Evolutionary conservation across 2,888 invertebrate genomes (phyloP).

Genomic region (Drosophila kambysellisi): DNA sequence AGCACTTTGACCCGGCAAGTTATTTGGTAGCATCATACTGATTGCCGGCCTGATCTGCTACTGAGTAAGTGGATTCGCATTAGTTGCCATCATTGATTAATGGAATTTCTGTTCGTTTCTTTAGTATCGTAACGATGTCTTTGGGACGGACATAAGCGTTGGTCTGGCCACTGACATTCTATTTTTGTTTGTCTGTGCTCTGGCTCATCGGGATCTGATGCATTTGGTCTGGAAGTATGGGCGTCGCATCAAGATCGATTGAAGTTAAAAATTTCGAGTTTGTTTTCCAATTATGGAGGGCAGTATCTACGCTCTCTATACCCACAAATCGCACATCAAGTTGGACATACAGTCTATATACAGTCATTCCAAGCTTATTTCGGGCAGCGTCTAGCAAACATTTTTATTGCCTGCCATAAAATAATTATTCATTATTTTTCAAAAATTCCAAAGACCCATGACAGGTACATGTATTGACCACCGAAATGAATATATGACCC

Average conservation of each 20-base stretch:
- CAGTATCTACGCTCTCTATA: no score
- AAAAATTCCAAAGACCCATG: no score
- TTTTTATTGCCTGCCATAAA: no score
- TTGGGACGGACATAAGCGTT: conserved; percentile 88
- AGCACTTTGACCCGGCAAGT: conserved; percentile 89
- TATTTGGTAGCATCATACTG: conserved; percentile 88
- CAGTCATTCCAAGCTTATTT: no score
- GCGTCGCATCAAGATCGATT: conserved; percentile 80
- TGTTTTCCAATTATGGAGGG: conserved; percentile 15
- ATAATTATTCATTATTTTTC: no score
- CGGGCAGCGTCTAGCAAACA: no score
- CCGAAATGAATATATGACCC: no score
- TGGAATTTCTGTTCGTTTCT: background rate
- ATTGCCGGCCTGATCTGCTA: conserved; percentile 89
- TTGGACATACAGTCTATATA: no score
- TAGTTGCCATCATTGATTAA: background rate
- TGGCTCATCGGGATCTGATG: conserved; percentile 90
- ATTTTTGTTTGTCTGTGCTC: conserved; percentile 89
- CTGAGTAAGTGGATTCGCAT: conserved; percentile 84
- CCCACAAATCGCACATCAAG: no score
- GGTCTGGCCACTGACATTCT: conserved; percentile 88
- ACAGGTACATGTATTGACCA: no score
- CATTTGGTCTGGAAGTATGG: conserved; percentile 87
- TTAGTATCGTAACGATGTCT: conserved; percentile 81
- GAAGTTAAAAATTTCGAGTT: conserved; percentile 8